A percentile compares a stretch with the other conserved stretches of the same genome.
These are phyloP conservation scores for Eidolon dupreanum DNA, from an alignment of 2,797 vertebrate species.

Conservation along the genomic window DNA sequence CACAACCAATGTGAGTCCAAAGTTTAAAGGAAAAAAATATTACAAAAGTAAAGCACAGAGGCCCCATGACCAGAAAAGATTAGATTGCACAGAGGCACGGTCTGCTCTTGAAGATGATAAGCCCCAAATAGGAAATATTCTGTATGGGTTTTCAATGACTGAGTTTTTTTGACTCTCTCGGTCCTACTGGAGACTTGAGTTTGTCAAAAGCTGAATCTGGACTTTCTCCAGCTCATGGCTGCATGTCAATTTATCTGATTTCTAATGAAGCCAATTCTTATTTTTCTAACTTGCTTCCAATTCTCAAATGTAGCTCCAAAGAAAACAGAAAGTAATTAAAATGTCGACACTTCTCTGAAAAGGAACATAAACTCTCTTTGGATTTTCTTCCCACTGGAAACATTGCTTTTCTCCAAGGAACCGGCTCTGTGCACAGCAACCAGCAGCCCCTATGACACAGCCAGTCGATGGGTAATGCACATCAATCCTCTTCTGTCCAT, in stretches of 20 bases:
- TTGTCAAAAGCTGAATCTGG: constrained; percentile 36
- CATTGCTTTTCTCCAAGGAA: constrained; percentile 15
- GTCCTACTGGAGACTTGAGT: background rate
- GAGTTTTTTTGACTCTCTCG: background rate
- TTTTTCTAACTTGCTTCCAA: constrained; percentile 72
- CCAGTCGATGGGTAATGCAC: fast-evolving
- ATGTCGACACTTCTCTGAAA: constrained; percentile 77
- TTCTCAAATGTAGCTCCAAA: constrained; percentile 73
- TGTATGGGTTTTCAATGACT: background rate
- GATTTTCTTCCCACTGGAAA: constrained; percentile 70
- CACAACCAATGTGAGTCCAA: background rate
- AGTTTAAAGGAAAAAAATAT: background rate
- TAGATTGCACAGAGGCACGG: background rate
- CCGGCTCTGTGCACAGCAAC: background rate
- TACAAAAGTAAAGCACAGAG: background rate
- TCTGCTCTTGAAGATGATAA: background rate
- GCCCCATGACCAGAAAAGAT: background rate
- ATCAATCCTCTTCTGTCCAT: background rate
- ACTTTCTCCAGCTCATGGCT: constrained; percentile 56
- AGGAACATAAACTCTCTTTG: constrained; percentile 70
- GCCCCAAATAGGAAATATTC: background rate
- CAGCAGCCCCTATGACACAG: background rate
- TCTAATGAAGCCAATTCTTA: constrained; percentile 75
- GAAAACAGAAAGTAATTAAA: constrained; percentile 81
- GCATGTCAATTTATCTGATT: constrained; percentile 63